Base-by-base conservation (phyloP, 1,140 invertebrate species). In the Aphis gossypii region DNA sequence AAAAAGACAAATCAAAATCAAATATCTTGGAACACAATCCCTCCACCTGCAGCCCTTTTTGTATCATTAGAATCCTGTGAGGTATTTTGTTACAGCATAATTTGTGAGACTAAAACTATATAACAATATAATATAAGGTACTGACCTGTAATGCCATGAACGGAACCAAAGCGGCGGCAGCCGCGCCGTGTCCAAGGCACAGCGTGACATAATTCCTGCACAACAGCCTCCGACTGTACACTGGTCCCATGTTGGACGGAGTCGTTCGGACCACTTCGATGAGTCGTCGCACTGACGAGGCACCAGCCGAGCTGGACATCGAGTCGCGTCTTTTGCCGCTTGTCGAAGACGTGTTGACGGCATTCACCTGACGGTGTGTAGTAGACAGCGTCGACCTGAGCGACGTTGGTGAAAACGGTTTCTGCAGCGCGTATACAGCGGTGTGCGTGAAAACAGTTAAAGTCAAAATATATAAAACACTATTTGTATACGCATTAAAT, bases 81-180 rank as follows among this genome's bases (percentile, higher is more conserved):
- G 7, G 8, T 60, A 60, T 14, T 60, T 30, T 30, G 9, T 60
- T 51, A 14, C 0, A 60, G 9, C 25, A 14, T 60, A 60, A 30
- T 60, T 60, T 60, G 25, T 30, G 56, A 9, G 1, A 2, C 25
- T 60, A 25, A 60, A 23, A 25, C 2, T 6, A 84, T 41, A 84
- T 38, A 84, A 94, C 96, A 96, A 96, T 95, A 88, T 95, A 95
- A 88, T 95, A 95, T 46, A 95, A 96, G 2, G 23, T 56, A 54
- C 88, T 5, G n/a, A 93, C 92, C 94, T 97, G 96, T 30, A 97
- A 94, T 1, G 96, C 96, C 94, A 97, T 95, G 46, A 97, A 95
- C 0, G 97, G 97, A 51, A 97, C 95, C 90, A 96, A 96, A 0
- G 97, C 96, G 3, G 97, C 96, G 2, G 96, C 96, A n/a, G 96